phyloP scores from a whole-genome alignment of 92 coral and sea anemone species.

The Paragorgia papillata region DNA sequence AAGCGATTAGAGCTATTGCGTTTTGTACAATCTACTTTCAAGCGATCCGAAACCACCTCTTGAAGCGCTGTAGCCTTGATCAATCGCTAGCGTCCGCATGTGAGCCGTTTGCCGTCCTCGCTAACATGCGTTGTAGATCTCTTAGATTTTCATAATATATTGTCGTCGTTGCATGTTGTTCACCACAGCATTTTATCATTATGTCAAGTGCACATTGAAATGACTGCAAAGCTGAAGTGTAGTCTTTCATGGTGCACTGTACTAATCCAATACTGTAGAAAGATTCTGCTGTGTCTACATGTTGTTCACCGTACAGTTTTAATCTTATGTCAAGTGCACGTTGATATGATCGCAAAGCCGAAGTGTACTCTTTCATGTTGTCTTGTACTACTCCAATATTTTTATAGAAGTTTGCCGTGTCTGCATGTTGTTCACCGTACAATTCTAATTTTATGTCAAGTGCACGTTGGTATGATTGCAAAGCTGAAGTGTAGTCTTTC shows the following conservation, averaged over 20 bases:
- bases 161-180: constrained; percentile 2
- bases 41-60: too few species aligned
- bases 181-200: constrained; percentile 2
- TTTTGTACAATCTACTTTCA: too few species aligned
- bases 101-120: too few species aligned
- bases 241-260: background rate
- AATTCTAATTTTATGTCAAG: constrained; percentile 9
- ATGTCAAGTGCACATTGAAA: constrained; percentile 22
- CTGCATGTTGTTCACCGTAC: constrained; percentile 9
- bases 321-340: constrained; percentile 22
- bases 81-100: too few species aligned
- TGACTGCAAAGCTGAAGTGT: constrained; percentile 9
- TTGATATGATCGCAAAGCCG: background rate
- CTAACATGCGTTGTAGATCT: too few species aligned
- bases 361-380: background rate
- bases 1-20: too few species aligned
- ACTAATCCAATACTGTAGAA: background rate
- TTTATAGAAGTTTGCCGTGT: background rate
- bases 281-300: background rate
- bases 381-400: constrained; percentile 1
- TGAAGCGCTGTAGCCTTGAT: too few species aligned
- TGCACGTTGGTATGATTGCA: background rate
- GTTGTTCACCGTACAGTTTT: background rate
- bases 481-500: constrained; percentile 4
- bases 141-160: background rate